These are phyloP conservation scores for Hypolimnas misippus DNA, from an alignment of 2,888 invertebrate species.

Conservation along the genomic window DNA sequence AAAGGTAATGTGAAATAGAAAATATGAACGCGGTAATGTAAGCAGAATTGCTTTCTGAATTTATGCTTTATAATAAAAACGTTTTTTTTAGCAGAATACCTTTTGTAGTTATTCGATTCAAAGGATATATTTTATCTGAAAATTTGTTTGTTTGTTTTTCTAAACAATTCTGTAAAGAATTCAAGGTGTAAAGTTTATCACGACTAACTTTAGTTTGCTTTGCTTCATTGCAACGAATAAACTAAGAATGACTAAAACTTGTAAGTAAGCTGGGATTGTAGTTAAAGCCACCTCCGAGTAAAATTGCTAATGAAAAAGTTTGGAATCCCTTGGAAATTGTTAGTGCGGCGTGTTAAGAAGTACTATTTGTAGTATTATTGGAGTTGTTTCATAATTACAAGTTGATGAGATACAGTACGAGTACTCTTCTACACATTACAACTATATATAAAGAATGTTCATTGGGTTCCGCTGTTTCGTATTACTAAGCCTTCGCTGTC, in stretches of 20 bases:
- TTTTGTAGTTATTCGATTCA: too few relatives aligned
- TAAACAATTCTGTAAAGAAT: not conserved
- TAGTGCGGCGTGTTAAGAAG: slow-evolving; percentile 5
- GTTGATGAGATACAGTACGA: not conserved
- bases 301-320: slow-evolving; percentile 60
- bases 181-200: not conserved
- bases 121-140: too few relatives aligned
- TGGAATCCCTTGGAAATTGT: slow-evolving; percentile 28
- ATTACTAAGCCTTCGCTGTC: too few relatives aligned
- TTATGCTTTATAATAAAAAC: not conserved
- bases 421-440: too few relatives aligned
- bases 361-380: not conserved
- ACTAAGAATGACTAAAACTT: slow-evolving; percentile 11
- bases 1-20: not conserved
- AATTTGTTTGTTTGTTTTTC: not conserved
- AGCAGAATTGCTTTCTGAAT: not conserved
- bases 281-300: slow-evolving; percentile 41
- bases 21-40: too few relatives aligned
- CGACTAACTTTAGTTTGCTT: not conserved
- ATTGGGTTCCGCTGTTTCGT: too few relatives aligned
- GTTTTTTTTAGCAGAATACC: not conserved
- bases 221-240: slow-evolving; percentile 1
- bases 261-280: slow-evolving; percentile 12
- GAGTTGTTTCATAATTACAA: slow-evolving; percentile 4
- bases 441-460: too few relatives aligned